These are phyloP conservation scores for Aurelia aurita complex sp. Pacific DNA, from an alignment of 30 jellyfish, hydroid and myxozoan genomes.

Conservation along the genomic window DNA sequence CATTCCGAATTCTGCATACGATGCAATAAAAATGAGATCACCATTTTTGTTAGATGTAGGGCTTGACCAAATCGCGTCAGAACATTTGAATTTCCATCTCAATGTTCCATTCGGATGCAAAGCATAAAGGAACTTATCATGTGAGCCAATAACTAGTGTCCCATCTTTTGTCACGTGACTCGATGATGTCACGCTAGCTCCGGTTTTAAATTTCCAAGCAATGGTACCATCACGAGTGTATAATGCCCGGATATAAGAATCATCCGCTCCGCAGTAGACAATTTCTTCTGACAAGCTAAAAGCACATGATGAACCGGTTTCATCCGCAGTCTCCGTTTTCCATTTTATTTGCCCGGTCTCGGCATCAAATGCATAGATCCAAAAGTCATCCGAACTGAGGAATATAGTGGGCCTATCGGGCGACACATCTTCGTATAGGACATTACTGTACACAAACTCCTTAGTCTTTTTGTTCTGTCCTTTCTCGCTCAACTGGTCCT, in stretches of 20 bases:
- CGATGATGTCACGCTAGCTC: conserved; percentile 76
- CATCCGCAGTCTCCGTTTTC: conserved; percentile 85
- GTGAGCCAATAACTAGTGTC: conserved; percentile 78
- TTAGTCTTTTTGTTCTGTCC: not conserved
- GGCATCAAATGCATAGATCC: conserved; percentile 86
- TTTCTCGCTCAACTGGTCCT: too few relatives aligned
- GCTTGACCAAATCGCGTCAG: conserved; percentile 75
- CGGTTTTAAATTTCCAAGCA: conserved; percentile 74
- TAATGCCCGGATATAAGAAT: conserved; percentile 75
- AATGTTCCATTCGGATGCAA: conserved; percentile 75
- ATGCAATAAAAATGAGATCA: conserved; percentile 49
- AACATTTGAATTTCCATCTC: conserved; percentile 58
- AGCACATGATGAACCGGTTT: conserved; percentile 90
- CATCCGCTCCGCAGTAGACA: conserved; percentile 94
- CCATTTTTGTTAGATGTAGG: conserved; percentile 57
- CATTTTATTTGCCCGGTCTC: conserved; percentile 74
- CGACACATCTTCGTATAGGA: conserved; percentile 42
- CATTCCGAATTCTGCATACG: conserved; percentile 40
- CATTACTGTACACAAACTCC: conserved; percentile 56
- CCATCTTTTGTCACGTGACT: conserved; percentile 69
- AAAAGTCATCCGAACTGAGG: conserved; percentile 86
- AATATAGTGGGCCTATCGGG: conserved; percentile 57
- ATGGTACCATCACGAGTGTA: conserved; percentile 58
- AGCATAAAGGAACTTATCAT: conserved; percentile 68
- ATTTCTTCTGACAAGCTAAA: conserved; percentile 50